phyloP scores from a whole-genome alignment of 2,797 vertebrate genomes.

The Trematocara caparti region DNA sequence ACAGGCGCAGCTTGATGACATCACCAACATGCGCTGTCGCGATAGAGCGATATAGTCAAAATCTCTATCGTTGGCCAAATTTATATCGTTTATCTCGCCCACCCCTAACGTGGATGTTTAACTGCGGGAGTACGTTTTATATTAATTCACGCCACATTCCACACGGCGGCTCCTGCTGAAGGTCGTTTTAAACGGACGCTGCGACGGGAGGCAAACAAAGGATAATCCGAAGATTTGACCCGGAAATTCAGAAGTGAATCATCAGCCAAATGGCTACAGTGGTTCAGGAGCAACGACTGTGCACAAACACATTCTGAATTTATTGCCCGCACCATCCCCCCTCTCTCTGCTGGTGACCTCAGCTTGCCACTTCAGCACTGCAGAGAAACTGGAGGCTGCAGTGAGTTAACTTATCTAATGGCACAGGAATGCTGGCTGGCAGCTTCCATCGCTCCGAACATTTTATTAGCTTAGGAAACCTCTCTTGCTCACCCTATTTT shows the following conservation, averaged over 20 bases:
- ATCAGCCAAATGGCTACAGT: constrained; percentile 27
- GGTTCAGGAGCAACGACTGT: constrained; percentile 31
- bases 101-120: neutral
- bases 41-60: too few species aligned
- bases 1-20: too few species aligned
- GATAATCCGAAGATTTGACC: constrained; percentile 10
- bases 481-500: constrained; percentile 59
- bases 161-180: neutral
- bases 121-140: neutral
- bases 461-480: constrained; percentile 78
- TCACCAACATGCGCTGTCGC: too few species aligned
- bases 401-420: constrained; percentile 76
- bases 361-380: constrained; percentile 75
- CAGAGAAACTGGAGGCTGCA: constrained; percentile 75
- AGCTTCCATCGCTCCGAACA: constrained; percentile 69
- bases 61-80: too few species aligned
- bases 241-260: constrained; percentile 27
- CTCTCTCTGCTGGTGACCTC: constrained; percentile 62
- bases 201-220: neutral
- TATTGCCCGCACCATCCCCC: constrained; percentile 40
- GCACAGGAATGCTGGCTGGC: constrained; percentile 78
- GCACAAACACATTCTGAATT: constrained; percentile 47
- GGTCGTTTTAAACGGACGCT: neutral
- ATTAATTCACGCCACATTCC: neutral
- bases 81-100: too few species aligned